phyloP scores from a whole-genome alignment of 2,113 vertebrate species.

The Neogale vison region DNA sequence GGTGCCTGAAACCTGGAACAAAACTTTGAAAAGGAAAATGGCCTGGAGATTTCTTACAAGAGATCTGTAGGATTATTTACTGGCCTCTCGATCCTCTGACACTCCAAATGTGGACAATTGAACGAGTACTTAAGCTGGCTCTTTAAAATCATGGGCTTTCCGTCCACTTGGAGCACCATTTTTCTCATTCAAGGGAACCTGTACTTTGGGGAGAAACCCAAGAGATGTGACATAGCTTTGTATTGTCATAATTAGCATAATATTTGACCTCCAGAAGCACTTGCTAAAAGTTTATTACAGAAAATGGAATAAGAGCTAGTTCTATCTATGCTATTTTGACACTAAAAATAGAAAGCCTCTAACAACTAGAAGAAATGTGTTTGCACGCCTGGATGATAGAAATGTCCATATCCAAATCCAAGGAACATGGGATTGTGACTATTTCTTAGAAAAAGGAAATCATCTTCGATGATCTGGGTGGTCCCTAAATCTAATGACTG shows the following conservation, averaged over 20 bases:
- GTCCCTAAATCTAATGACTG: background rate
- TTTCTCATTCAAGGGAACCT: slow-evolving; percentile 12
- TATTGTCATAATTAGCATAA: background rate
- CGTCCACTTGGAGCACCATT: background rate
- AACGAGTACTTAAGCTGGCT: background rate
- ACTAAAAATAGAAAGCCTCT: slow-evolving; percentile 6
- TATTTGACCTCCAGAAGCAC: background rate
- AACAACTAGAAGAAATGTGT: too few relatives aligned
- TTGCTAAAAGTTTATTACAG: slow-evolving; percentile 16
- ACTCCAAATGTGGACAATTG: background rate
- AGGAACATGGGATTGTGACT: background rate
- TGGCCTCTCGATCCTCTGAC: background rate
- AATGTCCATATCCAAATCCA: background rate
- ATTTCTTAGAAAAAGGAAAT: background rate
- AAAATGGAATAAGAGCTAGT: background rate
- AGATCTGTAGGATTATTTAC: background rate
- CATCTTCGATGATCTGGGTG: background rate
- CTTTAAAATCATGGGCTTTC: background rate
- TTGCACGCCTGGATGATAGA: background rate
- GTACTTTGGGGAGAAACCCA: background rate
- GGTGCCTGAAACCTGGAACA: background rate
- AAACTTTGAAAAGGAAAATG: background rate
- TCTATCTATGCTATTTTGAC: slow-evolving; percentile 14
- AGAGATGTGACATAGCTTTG: background rate
- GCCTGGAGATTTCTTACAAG: background rate